A percentile compares a stretch with the other conserved stretches of the same genome.
Conservation (phyloP, 1,140 invertebrate species). For the Homarus americanus region DNA sequence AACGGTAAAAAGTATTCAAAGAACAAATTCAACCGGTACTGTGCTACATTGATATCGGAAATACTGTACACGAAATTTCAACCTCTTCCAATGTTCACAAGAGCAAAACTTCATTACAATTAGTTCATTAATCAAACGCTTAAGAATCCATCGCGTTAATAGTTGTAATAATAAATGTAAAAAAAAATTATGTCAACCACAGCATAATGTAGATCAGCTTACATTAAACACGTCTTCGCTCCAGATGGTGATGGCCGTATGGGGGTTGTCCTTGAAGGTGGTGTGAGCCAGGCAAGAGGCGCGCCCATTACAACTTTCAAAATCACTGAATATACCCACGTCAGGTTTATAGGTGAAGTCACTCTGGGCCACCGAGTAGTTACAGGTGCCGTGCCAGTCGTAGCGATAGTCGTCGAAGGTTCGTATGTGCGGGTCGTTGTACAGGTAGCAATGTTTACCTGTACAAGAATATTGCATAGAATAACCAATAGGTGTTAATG, state of each 20-base stretch:
- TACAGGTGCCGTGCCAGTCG: conserved; percentile 26
- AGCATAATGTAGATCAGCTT: not conserved
- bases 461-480: not conserved
- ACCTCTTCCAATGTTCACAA: too few relatives aligned
- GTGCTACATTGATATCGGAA: too few relatives aligned
- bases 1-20: too few relatives aligned
- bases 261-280: conserved; percentile 27
- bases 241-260: not conserved
- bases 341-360: not conserved
- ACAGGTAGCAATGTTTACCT: conserved; percentile 22
- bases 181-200: too few relatives aligned
- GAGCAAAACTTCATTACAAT: too few relatives aligned
- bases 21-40: too few relatives aligned
- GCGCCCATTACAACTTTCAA: not conserved
- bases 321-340: conserved; percentile 20
- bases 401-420: not conserved
- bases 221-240: not conserved
- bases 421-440: conserved; percentile 27
- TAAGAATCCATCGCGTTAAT: too few relatives aligned
- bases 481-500: not conserved
- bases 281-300: conserved; percentile 26
- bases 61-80: too few relatives aligned
- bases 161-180: too few relatives aligned
- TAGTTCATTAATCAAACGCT: too few relatives aligned
- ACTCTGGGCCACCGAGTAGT: conserved; percentile 28